Evolutionary conservation across 2,888 invertebrate species (phyloP).

Genomic region (Rhagophthalmus giganteus): DNA sequence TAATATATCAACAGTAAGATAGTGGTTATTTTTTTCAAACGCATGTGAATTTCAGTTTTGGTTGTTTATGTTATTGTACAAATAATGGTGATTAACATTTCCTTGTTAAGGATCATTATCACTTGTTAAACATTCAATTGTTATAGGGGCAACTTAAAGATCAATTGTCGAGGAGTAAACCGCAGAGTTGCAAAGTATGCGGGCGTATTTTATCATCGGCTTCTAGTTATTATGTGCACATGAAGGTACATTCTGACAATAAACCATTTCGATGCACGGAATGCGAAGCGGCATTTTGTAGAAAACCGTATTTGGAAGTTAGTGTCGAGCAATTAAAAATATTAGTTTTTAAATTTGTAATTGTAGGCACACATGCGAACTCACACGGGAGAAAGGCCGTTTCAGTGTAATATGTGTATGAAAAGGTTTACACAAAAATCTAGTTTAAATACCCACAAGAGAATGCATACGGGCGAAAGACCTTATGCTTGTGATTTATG

Average conservation of each 20-base stretch:
- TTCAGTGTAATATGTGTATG: constrained; percentile 73
- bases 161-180: constrained; percentile 55
- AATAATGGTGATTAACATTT: too few species aligned
- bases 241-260: constrained; percentile 79
- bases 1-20: neutral
- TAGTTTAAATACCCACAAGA: constrained; percentile 78
- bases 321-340: constrained; percentile 4
- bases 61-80: too few species aligned
- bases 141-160: neutral
- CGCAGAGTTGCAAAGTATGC: constrained; percentile 78
- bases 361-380: constrained; percentile 73
- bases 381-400: constrained; percentile 76
- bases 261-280: constrained; percentile 79
- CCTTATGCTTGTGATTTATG: constrained; percentile 81
- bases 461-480: constrained; percentile 78
- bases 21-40: too few species aligned
- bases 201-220: constrained; percentile 77
- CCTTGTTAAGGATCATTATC: too few species aligned
- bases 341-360: neutral
- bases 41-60: too few species aligned
- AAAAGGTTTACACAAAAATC: constrained; percentile 82
- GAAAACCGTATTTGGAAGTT: constrained; percentile 75
- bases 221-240: constrained; percentile 79
- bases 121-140: neutral
- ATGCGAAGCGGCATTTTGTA: constrained; percentile 78